Conservation (phyloP, 2,113 vertebrate species). For the Nestor notabilis region DNA sequence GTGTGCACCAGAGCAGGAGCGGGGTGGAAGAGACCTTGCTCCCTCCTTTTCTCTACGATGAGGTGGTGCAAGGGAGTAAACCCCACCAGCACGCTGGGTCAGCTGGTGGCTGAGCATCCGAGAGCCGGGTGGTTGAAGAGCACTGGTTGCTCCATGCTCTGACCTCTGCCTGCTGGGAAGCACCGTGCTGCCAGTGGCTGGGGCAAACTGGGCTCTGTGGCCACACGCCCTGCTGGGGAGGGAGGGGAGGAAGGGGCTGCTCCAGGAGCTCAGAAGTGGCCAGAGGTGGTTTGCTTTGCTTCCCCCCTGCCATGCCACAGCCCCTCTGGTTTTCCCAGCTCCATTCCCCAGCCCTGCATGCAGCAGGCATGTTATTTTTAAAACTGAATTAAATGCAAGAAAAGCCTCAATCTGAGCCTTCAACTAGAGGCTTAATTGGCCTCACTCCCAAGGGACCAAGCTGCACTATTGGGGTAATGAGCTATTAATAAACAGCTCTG, state of each 20-base stretch:
- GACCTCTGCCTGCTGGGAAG: neutral
- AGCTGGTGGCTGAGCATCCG: rapidly evolving
- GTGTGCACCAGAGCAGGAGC: neutral
- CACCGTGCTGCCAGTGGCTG: neutral
- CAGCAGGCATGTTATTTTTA: constrained; percentile 6
- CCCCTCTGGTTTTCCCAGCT: neutral
- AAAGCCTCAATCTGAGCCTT: constrained; percentile 27
- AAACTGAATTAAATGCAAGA: constrained; percentile 18
- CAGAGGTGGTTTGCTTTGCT: neutral
- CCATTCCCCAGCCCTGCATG: neutral
- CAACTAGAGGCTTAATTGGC: constrained; percentile 10
- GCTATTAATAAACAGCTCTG: neutral
- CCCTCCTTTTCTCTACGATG: neutral
- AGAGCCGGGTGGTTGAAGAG: neutral
- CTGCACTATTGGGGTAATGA: neutral
- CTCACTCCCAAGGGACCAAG: neutral
- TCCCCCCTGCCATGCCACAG: rapidly evolving
- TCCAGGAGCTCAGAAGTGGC: neutral
- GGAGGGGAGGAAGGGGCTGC: neutral
- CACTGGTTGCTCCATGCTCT: rapidly evolving
- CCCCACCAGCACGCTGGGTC: rapidly evolving
- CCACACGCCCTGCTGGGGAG: neutral
- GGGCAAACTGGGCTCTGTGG: rapidly evolving
- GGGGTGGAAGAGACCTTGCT: neutral
- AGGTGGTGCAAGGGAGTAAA: neutral